phyloP scores from a whole-genome alignment of 1,140 invertebrate genomes.

The Drosophila punjabiensis region DNA sequence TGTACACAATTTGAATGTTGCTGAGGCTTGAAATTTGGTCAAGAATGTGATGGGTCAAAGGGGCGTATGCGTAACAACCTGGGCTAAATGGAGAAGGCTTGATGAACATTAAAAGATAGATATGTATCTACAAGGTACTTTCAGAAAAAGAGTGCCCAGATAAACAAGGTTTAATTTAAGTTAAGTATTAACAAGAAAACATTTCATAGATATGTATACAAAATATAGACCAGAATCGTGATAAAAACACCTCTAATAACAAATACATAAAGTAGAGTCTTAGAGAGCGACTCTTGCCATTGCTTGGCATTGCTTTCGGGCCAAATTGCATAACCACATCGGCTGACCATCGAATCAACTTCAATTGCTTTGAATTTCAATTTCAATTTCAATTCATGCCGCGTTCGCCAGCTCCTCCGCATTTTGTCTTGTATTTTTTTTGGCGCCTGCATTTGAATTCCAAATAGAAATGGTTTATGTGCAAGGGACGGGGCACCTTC shows the following conservation, averaged over 20 bases:
- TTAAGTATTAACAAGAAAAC: neutral
- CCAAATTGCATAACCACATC: conserved; percentile 48
- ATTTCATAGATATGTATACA: too few relatives aligned
- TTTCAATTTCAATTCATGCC: conserved; percentile 59
- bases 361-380: conserved; percentile 73
- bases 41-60: conserved; percentile 68
- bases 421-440: neutral
- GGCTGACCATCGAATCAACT: conserved; percentile 48
- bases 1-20: conserved; percentile 58
- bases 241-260: neutral
- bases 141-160: too few relatives aligned
- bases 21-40: conserved; percentile 12
- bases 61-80: conserved; percentile 55
- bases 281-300: neutral
- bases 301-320: conserved; percentile 46
- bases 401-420: conserved; percentile 35
- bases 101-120: neutral
- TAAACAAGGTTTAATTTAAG: neutral
- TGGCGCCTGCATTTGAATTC: conserved; percentile 56
- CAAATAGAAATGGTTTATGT: conserved; percentile 62
- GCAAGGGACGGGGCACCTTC: conserved; percentile 44
- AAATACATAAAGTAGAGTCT: neutral
- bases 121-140: neutral
- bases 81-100: neutral
- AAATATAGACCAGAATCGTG: neutral